These are phyloP conservation scores for Ametastegia equiseti DNA, from an alignment of 2,888 invertebrate species.

Conservation along the genomic window DNA sequence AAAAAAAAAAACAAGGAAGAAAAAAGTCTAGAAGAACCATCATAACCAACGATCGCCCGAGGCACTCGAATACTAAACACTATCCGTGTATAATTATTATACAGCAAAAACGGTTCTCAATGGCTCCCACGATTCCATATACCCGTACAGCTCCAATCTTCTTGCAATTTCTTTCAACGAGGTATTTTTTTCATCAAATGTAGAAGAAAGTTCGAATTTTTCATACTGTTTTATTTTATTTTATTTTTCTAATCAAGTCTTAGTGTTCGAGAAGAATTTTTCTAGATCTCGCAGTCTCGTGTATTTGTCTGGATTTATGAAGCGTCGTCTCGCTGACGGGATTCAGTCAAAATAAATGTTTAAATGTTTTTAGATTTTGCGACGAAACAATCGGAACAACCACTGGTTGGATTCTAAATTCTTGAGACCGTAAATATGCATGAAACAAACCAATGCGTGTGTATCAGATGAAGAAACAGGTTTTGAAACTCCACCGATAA, in stretches of 20 bases:
- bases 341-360: not conserved
- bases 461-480: not conserved
- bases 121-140: not conserved
- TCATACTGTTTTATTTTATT: not conserved
- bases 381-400: not conserved
- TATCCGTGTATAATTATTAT: conserved; percentile 12
- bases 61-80: conserved; percentile 22
- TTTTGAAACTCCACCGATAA: not conserved
- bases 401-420: not conserved
- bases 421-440: not conserved
- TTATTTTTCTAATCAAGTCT: no score
- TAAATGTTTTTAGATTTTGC: no score
- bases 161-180: no score
- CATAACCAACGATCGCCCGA: conserved; percentile 21
- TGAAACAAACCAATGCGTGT: not conserved
- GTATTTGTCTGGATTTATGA: no score
- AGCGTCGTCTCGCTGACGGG: no score
- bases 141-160: not conserved
- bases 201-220: not conserved
- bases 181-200: no score
- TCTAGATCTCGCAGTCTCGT: no score
- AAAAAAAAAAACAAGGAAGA: not conserved
- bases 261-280: no score
- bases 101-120: conserved; percentile 8
- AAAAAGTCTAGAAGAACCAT: not conserved